Percentiles rank a stretch among this genome's conserved stretches.
phyloP scores from a whole-genome alignment of 2,797 vertebrate genomes.

The Jordanella pulchra region DNA sequence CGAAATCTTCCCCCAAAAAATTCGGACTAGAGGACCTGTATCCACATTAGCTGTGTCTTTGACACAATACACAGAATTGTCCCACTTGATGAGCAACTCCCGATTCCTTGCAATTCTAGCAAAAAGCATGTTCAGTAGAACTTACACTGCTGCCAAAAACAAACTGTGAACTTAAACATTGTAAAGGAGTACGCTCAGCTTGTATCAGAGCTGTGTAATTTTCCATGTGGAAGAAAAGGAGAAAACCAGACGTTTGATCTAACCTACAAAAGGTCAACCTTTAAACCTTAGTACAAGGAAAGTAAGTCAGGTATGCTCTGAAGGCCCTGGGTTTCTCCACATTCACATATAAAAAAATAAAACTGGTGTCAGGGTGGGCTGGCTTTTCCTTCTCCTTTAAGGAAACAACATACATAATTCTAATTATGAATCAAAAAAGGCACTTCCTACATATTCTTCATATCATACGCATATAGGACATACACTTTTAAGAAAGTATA shows the following conservation, averaged over 20 bases:
- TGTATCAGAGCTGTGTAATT: conserved; percentile 21
- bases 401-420: conserved; percentile 84
- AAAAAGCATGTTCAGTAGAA: conserved; percentile 43
- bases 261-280: conserved; percentile 37
- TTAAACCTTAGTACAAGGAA: conserved; percentile 50
- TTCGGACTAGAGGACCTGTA: not conserved
- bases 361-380: conserved; percentile 72
- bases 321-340: conserved; percentile 80
- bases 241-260: conserved; percentile 40
- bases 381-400: conserved; percentile 74
- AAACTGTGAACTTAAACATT: conserved; percentile 33
- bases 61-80: conserved; percentile 50
- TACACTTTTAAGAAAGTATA: conserved; percentile 75
- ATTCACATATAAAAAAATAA: conserved; percentile 68
- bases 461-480: conserved; percentile 79
- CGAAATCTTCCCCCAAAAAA: not conserved
- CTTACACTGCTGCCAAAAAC: conserved; percentile 46
- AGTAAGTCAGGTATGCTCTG: conserved; percentile 57
- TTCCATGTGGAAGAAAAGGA: not conserved
- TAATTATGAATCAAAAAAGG: conserved; percentile 76
- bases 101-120: conserved; percentile 49
- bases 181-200: conserved; percentile 48
- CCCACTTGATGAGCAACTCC: conserved; percentile 63
- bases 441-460: conserved; percentile 82
- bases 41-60: conserved; percentile 51